Evolutionary conservation across 1,140 invertebrate species (phyloP), one percentile per base, ranked within the genome.

Genomic region (Camponotus vicinus): DNA sequence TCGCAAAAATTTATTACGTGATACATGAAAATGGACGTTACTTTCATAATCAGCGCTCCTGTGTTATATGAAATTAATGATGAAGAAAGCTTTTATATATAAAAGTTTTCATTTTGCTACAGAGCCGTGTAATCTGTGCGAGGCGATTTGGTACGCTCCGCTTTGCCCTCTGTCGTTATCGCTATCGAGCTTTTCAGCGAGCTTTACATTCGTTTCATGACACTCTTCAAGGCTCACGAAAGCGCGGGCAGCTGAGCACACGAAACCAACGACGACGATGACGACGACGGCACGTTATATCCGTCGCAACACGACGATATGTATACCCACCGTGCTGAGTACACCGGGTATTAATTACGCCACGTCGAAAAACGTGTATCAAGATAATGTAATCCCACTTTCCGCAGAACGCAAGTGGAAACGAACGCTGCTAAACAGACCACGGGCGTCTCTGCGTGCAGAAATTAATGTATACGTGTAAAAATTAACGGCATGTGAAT

Each of bases 161-260:
- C 75, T 64, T 66, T 11, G 70, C 80, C 64, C 89, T 79, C 64
- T 86, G 83, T 52, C 86, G 88, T 91, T 94, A 94, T 94, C 92
- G 92, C 89, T 92, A 92, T 91, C 92, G 88, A 92, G 92, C 93
- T 94, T 94, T 94, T 94, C 93, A 93, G 86, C 93, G 90, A 92
- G 92, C 92, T 93, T 93, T 90, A 93, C 92, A 92, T 93, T 92
- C 91, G 89, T 92, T 93, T 91, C 91, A 93, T 92, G 93, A 93
- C 93, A 93, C 93, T 93, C 89, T 93, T 92, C 91, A 92, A 93
- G 90, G 76, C 88, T 92, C 92, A 91, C 92, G 92, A 92, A 92
- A 92, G 86, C 67, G 49, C 63, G 63, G 42, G 63, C 83, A 79
- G 83, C 63, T 63, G 69, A 59, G 40, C 63, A 89, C 87, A n/a